Evolutionary conservation across 2,888 invertebrate species (phyloP), one percentile per base, ranked within the genome.

Genomic region (Lasioglossum morio): DNA sequence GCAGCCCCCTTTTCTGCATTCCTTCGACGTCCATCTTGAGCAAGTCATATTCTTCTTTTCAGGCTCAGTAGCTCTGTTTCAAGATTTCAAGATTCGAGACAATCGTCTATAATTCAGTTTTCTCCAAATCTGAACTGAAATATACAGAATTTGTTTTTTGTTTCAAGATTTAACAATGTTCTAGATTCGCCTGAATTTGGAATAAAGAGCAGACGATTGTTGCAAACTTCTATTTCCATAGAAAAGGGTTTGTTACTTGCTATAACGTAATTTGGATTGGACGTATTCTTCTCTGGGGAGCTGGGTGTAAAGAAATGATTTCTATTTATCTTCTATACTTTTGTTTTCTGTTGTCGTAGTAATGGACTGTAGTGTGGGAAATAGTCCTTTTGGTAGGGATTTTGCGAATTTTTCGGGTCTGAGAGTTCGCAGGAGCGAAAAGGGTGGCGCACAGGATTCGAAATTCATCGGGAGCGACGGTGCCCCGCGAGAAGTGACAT

Each of bases 401-500:
- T 30, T 16, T 16, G 16, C 16, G 16, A 1, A 4, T 46, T 16
- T 46, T 43, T 43, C 10, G 14, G 43, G 10, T 63, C 5, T 63
- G 16, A 2, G 8, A 19, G 8, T 4, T 34, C 34, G 23, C 10
- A 66, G 23, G 1, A 37, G 37, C 34, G 69, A 37, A 3, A 69
- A 69, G 23, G 37, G 3, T 10, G 37, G 37, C 69, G 23, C 69
- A 69, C 69, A 37, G 23, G 69, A 84, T 82, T 87, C 75, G n/a
- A 40, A 70, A 40, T 40, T 40, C 34, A 30, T 40, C 57, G 23
- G 48, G 66, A 46, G 70, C 69, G 19, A 30, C 19, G 85, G 87
- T 82, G 86, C 81, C 86, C 87, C 60, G 85, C 82, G 78, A 57
- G 37, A 86, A 92, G 91, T 92, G 93, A 94, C 92, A 94, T 87